Evolutionary conservation across 2,797 vertebrate genomes (phyloP).

Genomic region (Chrysocyon brachyurus): DNA sequence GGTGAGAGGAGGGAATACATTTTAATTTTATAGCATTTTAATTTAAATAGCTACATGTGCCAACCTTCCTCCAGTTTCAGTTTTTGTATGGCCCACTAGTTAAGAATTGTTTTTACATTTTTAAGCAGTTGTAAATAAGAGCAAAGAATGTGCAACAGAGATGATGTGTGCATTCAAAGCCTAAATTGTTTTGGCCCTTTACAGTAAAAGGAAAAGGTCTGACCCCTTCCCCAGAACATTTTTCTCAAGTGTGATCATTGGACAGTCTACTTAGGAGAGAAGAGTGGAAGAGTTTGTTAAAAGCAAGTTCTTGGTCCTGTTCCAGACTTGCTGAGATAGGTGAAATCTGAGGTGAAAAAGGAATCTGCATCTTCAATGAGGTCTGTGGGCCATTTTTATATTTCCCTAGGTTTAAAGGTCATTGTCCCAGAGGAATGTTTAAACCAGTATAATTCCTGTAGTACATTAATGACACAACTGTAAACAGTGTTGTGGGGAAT

Average conservation of each 20-base stretch:
- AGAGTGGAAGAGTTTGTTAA: constrained; percentile 8
- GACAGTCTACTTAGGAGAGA: neutral
- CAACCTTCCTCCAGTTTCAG: neutral
- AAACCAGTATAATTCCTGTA: neutral
- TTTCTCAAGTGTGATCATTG: neutral
- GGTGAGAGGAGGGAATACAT: neutral
- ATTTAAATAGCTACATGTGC: neutral
- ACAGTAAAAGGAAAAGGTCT: neutral
- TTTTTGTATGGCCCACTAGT: neutral
- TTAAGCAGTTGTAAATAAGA: neutral
- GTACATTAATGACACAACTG: neutral
- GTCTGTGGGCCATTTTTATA: neutral
- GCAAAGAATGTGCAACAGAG: neutral
- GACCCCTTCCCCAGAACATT: neutral
- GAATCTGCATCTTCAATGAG: neutral
- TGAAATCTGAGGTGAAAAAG: neutral
- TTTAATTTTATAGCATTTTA: neutral
- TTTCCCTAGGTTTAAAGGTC: neutral
- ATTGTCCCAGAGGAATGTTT: neutral
- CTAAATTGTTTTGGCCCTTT: neutral
- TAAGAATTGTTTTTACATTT: constrained; percentile 16
- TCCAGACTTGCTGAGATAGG: neutral
- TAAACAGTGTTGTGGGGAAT: neutral
- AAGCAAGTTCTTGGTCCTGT: neutral
- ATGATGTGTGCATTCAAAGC: neutral